Evolutionary conservation across 2,888 invertebrate species (phyloP).

Genomic region (Colletes collaris): DNA sequence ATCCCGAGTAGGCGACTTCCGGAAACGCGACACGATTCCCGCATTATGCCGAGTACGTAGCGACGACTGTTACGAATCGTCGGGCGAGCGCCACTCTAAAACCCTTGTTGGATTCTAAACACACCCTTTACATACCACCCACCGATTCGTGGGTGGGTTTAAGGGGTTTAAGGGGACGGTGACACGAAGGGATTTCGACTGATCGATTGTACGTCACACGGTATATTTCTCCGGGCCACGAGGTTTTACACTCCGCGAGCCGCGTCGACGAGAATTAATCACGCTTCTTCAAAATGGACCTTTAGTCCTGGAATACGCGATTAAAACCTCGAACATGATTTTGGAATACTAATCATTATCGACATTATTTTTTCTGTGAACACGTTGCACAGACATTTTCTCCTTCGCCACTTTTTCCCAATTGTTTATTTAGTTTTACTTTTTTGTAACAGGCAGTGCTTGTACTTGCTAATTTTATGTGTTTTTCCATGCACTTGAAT

Average conservation of each 20-base stretch:
- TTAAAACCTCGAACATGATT: too few relatives aligned
- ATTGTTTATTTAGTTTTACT: too few relatives aligned
- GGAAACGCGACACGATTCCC: conserved; percentile 77
- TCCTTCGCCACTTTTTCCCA: too few relatives aligned
- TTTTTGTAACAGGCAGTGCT: too few relatives aligned
- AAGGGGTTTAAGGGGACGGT: conserved; percentile 55
- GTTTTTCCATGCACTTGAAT: too few relatives aligned
- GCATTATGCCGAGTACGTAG: conserved; percentile 76
- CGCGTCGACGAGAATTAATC: conserved; percentile 6
- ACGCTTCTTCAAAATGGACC: not conserved
- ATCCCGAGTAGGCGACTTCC: conserved; percentile 57
- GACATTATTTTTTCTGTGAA: too few relatives aligned
- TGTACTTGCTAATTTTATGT: too few relatives aligned
- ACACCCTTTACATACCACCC: conserved; percentile 72
- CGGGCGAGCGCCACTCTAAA: conserved; percentile 67
- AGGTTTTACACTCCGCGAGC: conserved; percentile 24
- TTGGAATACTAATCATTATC: too few relatives aligned
- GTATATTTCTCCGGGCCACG: conserved; percentile 52
- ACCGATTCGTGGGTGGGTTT: conserved; percentile 66
- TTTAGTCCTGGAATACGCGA: too few relatives aligned
- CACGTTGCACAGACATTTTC: too few relatives aligned
- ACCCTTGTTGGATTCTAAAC: conserved; percentile 70
- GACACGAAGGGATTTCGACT: conserved; percentile 67
- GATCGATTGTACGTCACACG: conserved; percentile 74
- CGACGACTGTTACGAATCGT: conserved; percentile 79